Percentiles rank a stretch among this genome's conserved stretches.
These are phyloP conservation scores for Ceratosolen fusciceps DNA, from an alignment of 1,140 invertebrate genomes.

Conservation along the genomic window DNA sequence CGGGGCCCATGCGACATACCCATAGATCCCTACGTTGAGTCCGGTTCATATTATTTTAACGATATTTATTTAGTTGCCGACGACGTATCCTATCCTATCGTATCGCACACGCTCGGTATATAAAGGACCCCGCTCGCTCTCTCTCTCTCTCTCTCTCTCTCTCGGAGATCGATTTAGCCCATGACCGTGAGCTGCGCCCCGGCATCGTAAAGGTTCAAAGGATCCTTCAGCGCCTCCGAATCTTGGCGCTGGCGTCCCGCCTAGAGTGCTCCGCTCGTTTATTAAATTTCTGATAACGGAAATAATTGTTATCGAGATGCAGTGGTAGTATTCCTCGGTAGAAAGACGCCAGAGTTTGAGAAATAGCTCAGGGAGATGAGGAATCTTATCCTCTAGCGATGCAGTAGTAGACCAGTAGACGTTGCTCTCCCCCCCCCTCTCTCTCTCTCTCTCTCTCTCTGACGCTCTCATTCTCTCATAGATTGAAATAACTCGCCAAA, in stretches of 20 bases:
- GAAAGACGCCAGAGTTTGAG: not conserved
- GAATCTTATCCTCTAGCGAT: slow-evolving; percentile 28
- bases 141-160: not conserved
- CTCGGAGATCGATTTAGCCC: slow-evolving; percentile 20
- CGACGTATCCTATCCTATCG: too few relatives aligned
- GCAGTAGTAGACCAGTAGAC: not conserved
- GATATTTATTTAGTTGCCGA: too few relatives aligned
- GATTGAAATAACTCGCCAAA: slow-evolving; percentile 45
- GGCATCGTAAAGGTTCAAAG: slow-evolving; percentile 50
- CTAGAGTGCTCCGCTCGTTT: slow-evolving; percentile 50
- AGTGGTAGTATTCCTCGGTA: slow-evolving; percentile 39
- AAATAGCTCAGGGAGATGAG: slow-evolving; percentile 47
- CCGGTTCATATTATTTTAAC: too few relatives aligned
- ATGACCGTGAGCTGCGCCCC: slow-evolving; percentile 22
- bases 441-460: not conserved
- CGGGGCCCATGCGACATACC: too few relatives aligned
- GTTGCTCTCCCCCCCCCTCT: not conserved
- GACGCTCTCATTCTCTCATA: not conserved
- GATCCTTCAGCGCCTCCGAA: slow-evolving; percentile 26
- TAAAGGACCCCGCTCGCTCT: too few relatives aligned
- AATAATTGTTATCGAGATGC: slow-evolving; percentile 64
- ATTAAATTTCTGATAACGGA: slow-evolving; percentile 66
- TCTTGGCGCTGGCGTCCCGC: slow-evolving; percentile 1
- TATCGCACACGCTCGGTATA: too few relatives aligned
- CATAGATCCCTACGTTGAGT: too few relatives aligned